These are phyloP conservation scores for Rousettus leschenaultii DNA, from an alignment of 2,113 vertebrate genomes.

Conservation along the genomic window DNA sequence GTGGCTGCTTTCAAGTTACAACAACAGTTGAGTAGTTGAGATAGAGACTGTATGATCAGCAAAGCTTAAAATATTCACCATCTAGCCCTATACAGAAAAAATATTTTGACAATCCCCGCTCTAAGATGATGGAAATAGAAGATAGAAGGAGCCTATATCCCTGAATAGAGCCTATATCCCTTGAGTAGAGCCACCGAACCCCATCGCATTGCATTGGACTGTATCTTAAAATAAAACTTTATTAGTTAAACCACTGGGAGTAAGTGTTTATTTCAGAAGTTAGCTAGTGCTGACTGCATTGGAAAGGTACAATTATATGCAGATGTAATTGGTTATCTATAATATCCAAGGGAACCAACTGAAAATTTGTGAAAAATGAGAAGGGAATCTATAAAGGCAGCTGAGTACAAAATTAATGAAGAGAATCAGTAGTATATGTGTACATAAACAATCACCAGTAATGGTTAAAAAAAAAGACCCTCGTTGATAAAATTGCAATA, in stretches of 20 bases:
- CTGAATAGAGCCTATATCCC: background rate
- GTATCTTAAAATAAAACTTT: background rate
- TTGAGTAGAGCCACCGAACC: background rate
- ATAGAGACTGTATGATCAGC: background rate
- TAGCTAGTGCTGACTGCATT: background rate
- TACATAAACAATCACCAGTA: background rate
- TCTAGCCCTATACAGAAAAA: background rate
- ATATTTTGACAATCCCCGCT: background rate
- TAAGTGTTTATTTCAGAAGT: background rate
- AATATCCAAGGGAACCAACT: background rate
- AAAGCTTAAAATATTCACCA: background rate
- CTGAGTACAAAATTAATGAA: background rate
- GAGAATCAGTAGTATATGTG: background rate
- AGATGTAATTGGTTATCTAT: background rate
- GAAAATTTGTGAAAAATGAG: background rate
- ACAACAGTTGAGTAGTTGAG: background rate
- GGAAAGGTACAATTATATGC: background rate
- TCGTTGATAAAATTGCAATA: background rate
- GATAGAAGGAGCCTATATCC: background rate
- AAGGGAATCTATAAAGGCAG: background rate
- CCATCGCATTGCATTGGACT: background rate
- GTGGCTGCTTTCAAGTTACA: background rate
- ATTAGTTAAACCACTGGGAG: background rate
- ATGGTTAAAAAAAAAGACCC: background rate
- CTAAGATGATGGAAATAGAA: background rate